Conservation (phyloP, 2,797 vertebrate species). For the Selene dorsalis region DNA sequence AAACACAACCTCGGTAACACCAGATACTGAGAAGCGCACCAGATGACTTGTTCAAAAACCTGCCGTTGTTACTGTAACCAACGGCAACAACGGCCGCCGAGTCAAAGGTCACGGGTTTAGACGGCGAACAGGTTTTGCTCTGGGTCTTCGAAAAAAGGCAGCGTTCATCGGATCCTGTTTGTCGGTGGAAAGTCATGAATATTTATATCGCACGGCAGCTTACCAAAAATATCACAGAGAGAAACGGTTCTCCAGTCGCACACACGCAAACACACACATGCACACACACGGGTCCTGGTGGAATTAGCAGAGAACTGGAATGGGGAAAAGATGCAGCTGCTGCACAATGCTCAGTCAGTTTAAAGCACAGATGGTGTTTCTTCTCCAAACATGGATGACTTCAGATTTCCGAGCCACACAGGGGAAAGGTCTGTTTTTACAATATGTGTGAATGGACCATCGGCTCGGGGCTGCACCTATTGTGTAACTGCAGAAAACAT, state of each 20-base stretch:
- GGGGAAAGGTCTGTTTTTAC: not conserved
- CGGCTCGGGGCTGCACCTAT: too few relatives aligned
- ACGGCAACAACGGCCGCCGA: not conserved
- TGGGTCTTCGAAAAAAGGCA: not conserved
- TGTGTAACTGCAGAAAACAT: too few relatives aligned
- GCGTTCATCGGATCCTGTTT: constrained; percentile 12
- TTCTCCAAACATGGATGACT: not conserved
- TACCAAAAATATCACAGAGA: constrained; percentile 53
- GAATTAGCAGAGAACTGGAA: constrained; percentile 34
- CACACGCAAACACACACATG: not conserved
- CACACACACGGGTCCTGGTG: constrained; percentile 30
- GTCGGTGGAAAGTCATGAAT: constrained; percentile 44
- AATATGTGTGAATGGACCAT: too few relatives aligned
- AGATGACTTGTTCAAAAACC: not conserved
- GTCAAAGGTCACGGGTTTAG: not conserved
- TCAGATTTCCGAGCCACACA: not conserved
- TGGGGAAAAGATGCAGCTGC: constrained; percentile 8
- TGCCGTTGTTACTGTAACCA: not conserved
- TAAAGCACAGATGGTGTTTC: not conserved
- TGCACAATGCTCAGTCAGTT: not conserved
- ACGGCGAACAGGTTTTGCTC: too few relatives aligned
- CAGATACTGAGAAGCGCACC: constrained; percentile 12
- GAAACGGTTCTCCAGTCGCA: not conserved
- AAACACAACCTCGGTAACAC: not conserved
- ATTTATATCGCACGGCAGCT: constrained; percentile 43